Conservation (phyloP, 2,888 invertebrate species). For the Ypsolopha scabrella region DNA sequence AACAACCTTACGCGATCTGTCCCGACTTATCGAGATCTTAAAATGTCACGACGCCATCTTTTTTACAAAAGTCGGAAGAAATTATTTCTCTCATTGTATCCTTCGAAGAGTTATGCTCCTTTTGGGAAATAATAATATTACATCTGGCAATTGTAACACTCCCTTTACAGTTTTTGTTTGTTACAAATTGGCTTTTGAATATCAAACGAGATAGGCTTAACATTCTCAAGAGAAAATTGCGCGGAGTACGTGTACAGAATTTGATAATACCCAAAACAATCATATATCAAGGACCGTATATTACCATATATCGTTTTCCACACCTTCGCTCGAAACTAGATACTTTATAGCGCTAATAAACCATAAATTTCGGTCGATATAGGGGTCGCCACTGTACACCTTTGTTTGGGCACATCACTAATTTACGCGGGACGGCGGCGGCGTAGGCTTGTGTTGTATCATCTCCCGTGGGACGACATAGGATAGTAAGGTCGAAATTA, state of each 20-base stretch:
- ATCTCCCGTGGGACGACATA: not conserved
- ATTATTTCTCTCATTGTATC: not conserved
- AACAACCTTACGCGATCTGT: not conserved
- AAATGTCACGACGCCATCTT: not conserved
- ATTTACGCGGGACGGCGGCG: too few species aligned
- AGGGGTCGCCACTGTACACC: not conserved
- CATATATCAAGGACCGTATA: not conserved
- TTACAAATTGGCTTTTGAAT: not conserved
- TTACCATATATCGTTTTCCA: not conserved
- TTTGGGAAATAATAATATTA: constrained; percentile 1
- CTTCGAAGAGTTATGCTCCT: constrained; percentile 1
- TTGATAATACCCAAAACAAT: too few species aligned
- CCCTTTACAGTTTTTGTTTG: not conserved
- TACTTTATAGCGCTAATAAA: constrained; percentile 10
- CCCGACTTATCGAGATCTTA: not conserved
- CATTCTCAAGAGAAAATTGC: too few species aligned
- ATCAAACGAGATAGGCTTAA: not conserved
- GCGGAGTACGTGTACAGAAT: too few species aligned
- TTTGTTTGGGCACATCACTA: not conserved
- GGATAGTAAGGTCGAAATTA: not conserved
- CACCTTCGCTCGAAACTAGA: constrained; percentile 6
- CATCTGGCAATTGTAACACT: not conserved
- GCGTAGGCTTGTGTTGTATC: not conserved
- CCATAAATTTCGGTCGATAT: constrained; percentile 9
- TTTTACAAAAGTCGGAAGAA: not conserved